Conservation (phyloP, 2,113 vertebrate species). For the Naja naja region DNA sequence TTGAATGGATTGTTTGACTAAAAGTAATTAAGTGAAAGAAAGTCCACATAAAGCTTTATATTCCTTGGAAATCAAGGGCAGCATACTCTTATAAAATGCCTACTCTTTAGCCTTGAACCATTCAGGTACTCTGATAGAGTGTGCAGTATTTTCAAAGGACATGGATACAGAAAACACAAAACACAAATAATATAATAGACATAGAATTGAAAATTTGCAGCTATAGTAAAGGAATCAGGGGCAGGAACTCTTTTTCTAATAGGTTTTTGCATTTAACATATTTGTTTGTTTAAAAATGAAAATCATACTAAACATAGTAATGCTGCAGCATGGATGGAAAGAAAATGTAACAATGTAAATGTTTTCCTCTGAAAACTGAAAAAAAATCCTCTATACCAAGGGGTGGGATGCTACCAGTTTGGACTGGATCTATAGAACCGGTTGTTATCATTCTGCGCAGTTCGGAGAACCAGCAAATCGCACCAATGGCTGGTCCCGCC, state of each 20-base stretch:
- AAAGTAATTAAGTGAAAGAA: neutral
- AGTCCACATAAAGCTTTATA: neutral
- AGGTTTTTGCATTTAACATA: neutral
- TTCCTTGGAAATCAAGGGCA: neutral
- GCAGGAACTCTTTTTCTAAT: neutral
- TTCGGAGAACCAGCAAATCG: too few relatives aligned
- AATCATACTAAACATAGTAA: neutral
- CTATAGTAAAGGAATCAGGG: neutral
- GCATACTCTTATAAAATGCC: neutral
- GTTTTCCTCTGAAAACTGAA: neutral
- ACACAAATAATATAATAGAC: neutral
- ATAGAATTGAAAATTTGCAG: neutral
- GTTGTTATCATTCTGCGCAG: too few relatives aligned
- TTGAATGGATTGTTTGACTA: neutral
- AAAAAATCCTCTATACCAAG: neutral
- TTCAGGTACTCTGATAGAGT: neutral
- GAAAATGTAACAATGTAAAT: neutral
- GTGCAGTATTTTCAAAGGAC: neutral
- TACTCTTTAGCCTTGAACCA: neutral
- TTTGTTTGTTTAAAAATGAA: neutral
- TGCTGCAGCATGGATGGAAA: neutral
- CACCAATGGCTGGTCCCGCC: too few relatives aligned
- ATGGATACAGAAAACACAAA: neutral
- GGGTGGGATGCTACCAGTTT: too few relatives aligned
- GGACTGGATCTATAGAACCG: too few relatives aligned